A percentile compares a stretch with the other conserved stretches of the same genome.
Conservation (phyloP, 2,113 vertebrate species). For the Cyanoderma ruficeps region DNA sequence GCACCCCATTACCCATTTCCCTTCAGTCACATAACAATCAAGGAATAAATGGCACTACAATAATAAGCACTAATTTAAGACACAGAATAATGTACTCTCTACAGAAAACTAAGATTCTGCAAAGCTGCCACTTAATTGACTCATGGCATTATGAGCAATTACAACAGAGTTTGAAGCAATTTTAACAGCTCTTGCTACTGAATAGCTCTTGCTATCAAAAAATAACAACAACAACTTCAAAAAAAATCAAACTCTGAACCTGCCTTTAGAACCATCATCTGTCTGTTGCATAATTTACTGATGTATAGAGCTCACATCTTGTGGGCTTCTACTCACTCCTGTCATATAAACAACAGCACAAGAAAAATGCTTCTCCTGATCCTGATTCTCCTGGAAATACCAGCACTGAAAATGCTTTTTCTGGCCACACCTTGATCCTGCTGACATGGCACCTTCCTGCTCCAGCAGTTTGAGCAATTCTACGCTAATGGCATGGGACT, state of each 20-base stretch:
- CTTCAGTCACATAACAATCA: constrained; percentile 36
- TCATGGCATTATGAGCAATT: constrained; percentile 13
- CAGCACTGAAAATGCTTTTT: not conserved
- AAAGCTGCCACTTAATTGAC: not conserved
- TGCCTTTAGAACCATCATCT: not conserved
- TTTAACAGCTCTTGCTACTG: constrained; percentile 8
- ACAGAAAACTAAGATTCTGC: constrained; percentile 39
- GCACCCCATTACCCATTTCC: not conserved
- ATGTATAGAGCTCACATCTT: not conserved
- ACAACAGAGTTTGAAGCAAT: not conserved
- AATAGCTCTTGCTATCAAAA: not conserved
- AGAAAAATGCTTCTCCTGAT: not conserved
- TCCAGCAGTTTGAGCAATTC: not conserved
- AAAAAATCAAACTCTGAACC: not conserved
- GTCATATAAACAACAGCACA: not conserved
- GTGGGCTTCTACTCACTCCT: not conserved
- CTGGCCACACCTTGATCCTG: not conserved
- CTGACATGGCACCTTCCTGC: not conserved
- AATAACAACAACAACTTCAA: not conserved
- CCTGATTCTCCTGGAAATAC: not conserved
- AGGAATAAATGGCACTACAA: constrained; percentile 44
- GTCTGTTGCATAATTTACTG: not conserved
- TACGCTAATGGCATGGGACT: not conserved
- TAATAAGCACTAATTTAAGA: constrained; percentile 35
- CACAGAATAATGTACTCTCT: not conserved